Evolutionary conservation across 2,797 vertebrate genomes (phyloP).

Genomic region (Mionectes olivaceus): DNA sequence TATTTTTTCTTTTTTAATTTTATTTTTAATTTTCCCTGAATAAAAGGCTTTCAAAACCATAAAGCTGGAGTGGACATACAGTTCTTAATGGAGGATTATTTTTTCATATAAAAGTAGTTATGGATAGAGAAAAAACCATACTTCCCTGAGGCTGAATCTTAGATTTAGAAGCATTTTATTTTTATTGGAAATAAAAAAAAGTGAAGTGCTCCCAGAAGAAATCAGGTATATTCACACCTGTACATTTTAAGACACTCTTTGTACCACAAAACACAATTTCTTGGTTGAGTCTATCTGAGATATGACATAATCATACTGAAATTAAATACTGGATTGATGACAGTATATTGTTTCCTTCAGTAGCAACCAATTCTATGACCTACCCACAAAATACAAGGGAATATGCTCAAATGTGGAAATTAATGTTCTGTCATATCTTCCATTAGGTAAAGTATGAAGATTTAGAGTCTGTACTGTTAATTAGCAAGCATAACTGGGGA

Average conservation of each 20-base stretch:
- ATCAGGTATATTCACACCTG: background rate
- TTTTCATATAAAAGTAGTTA: background rate
- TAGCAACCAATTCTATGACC: background rate
- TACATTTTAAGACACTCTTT: background rate
- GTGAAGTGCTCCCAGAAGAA: background rate
- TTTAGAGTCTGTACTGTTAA: background rate
- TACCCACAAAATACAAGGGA: background rate
- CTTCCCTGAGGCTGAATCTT: background rate
- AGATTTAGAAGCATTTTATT: background rate
- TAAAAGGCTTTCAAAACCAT: background rate
- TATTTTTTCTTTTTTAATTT: accelerated
- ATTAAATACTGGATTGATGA: background rate
- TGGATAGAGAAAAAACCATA: background rate
- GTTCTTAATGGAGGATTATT: background rate
- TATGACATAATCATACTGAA: background rate
- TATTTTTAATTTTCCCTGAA: background rate
- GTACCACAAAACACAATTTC: background rate
- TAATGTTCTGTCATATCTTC: background rate
- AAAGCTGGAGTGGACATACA: background rate
- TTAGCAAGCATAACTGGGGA: background rate
- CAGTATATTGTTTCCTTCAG: background rate
- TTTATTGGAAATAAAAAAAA: background rate
- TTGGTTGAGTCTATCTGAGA: background rate
- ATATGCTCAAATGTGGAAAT: background rate
- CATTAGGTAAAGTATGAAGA: background rate